Evolutionary conservation across 1,140 invertebrate species (phyloP).

Genomic region (Octopus sinensis): DNA sequence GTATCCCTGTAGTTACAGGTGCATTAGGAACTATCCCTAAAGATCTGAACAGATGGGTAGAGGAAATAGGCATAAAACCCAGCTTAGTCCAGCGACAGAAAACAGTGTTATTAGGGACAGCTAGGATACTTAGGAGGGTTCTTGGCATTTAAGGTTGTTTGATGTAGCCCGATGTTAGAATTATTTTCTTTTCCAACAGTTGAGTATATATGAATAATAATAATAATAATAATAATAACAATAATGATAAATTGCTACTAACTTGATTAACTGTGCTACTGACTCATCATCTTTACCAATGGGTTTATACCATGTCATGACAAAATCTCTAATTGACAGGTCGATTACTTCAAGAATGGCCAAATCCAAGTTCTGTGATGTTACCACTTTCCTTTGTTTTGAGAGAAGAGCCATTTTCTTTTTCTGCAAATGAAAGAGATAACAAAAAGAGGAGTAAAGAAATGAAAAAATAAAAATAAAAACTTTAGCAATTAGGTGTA

Average conservation of each 20-base stretch:
- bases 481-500: neutral
- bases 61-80: too few relatives aligned
- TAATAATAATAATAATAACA: too few relatives aligned
- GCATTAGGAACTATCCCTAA: too few relatives aligned
- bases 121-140: too few relatives aligned
- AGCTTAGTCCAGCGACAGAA: too few relatives aligned
- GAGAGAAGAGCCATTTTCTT: conserved; percentile 24
- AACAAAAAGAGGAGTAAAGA: neutral
- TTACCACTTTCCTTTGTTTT: conserved; percentile 43
- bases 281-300: conserved; percentile 63
- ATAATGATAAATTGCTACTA: conserved; percentile 21
- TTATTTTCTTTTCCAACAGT: too few relatives aligned
- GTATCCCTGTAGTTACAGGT: too few relatives aligned
- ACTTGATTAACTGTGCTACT: conserved; percentile 59
- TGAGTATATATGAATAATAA: too few relatives aligned
- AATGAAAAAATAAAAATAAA: neutral
- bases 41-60: too few relatives aligned
- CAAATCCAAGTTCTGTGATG: conserved; percentile 72
- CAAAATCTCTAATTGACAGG: conserved; percentile 74
- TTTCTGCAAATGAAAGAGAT: conserved; percentile 29
- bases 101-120: too few relatives aligned
- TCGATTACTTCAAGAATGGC: conserved; percentile 80
- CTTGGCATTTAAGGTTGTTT: too few relatives aligned
- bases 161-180: too few relatives aligned
- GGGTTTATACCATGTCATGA: conserved; percentile 72